phyloP scores from a whole-genome alignment of 23 tunicate genomes.

The Ascidia mentula region DNA sequence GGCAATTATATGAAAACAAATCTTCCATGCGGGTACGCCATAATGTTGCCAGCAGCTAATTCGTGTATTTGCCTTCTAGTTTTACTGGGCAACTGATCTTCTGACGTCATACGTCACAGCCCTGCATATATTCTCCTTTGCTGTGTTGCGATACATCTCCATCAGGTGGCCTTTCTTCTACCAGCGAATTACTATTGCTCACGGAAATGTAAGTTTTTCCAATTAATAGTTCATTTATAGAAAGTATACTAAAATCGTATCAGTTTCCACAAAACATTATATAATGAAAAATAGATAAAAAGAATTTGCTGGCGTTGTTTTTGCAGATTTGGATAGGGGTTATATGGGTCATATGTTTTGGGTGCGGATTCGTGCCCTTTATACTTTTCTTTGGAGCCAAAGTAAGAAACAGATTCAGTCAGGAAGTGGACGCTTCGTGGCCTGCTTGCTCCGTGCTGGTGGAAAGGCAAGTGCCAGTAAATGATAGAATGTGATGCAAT shows the following conservation, averaged over 20 bases:
- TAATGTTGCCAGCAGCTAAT: not conserved
- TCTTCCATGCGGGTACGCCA: not conserved
- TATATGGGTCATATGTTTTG: slow-evolving; percentile 33
- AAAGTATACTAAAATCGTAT: no score
- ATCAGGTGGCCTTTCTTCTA: slow-evolving; percentile 39
- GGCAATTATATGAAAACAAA: not conserved
- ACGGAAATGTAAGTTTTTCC: slow-evolving; percentile 30
- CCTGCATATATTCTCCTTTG: slow-evolving; percentile 53
- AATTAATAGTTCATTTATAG: no score
- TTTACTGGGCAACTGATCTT: slow-evolving; percentile 69
- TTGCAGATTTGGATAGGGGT: slow-evolving; percentile 34
- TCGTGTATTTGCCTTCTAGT: slow-evolving; percentile 14
- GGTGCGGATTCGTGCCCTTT: slow-evolving; percentile 47
- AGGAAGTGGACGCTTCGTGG: slow-evolving; percentile 63
- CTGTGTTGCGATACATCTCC: slow-evolving; percentile 40
- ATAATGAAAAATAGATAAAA: no score
- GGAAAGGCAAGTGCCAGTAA: slow-evolving; percentile 42
- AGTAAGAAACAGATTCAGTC: slow-evolving; percentile 30
- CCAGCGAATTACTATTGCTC: slow-evolving; percentile 18
- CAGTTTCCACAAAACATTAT: no score
- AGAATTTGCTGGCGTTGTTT: no score
- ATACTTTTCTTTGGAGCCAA: slow-evolving; percentile 46
- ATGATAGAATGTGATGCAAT: no score
- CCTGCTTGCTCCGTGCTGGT: slow-evolving; percentile 54
- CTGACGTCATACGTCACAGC: slow-evolving; percentile 58